Evolutionary conservation across 2,888 invertebrate species (phyloP).

Genomic region (Melipona beecheii): DNA sequence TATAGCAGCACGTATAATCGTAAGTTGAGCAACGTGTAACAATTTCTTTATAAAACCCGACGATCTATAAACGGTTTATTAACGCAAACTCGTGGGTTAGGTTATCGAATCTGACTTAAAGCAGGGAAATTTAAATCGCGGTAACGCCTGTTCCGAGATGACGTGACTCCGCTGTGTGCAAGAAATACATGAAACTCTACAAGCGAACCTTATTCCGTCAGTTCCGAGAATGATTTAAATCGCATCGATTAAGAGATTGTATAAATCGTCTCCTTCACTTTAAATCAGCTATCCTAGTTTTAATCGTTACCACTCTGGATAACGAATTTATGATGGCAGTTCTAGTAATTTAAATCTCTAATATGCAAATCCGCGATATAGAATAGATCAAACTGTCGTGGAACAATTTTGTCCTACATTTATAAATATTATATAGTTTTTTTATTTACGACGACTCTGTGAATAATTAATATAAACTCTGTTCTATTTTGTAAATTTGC

Average conservation of each 20-base stretch:
- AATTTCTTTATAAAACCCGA: background rate
- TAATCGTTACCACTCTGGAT: slow-evolving; percentile 11
- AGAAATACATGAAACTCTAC: slow-evolving; percentile 40
- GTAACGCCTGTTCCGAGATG: slow-evolving; percentile 15
- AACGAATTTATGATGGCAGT: slow-evolving; percentile 11
- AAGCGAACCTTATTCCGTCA: slow-evolving; percentile 53
- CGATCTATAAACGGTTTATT: background rate
- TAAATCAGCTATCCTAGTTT: slow-evolving; percentile 23
- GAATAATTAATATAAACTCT: background rate
- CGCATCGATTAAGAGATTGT: slow-evolving; percentile 59
- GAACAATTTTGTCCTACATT: background rate
- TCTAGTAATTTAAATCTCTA: slow-evolving; percentile 4
- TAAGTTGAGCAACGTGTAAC: background rate
- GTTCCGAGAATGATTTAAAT: slow-evolving; percentile 53
- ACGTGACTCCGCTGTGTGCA: slow-evolving; percentile 48
- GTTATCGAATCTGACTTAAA: slow-evolving; percentile 23
- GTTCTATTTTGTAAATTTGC: too few species aligned
- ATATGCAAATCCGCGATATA: background rate
- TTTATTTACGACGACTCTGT: background rate
- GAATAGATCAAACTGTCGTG: background rate
- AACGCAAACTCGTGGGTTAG: background rate
- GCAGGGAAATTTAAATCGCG: background rate
- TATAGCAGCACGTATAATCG: too few species aligned
- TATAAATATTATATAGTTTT: background rate
- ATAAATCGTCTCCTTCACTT: slow-evolving; percentile 41